phyloP scores from a whole-genome alignment of 2,113 vertebrate species.

The Gracilinanus agilis region DNA sequence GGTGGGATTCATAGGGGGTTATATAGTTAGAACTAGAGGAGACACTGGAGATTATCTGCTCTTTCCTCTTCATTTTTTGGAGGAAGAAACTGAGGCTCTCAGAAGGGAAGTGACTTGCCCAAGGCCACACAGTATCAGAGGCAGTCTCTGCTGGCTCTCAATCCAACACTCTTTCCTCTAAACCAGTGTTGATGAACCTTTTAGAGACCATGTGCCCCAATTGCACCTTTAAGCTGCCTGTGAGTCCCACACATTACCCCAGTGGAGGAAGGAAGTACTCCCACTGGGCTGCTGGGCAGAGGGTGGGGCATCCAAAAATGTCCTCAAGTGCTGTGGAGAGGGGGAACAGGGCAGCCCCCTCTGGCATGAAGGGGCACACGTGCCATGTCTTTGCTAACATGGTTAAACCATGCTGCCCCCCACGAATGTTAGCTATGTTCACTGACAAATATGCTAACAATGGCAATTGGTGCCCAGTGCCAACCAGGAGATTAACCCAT shows the following conservation, averaged over 20 bases:
- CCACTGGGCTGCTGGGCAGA: no score
- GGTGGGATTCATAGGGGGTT: not conserved
- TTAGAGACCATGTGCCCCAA: no score
- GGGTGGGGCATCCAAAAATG: no score
- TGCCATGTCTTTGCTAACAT: no score
- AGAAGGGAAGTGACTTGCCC: not conserved
- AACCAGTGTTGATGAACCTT: not conserved
- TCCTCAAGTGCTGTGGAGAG: no score
- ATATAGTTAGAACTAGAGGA: not conserved
- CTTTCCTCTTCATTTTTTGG: not conserved
- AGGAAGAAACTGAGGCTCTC: not conserved
- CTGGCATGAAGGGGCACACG: no score
- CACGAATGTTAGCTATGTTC: not conserved
- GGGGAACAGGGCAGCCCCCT: no score
- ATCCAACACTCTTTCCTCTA: not conserved
- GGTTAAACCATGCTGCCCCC: not conserved
- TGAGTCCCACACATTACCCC: no score
- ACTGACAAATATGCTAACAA: not conserved
- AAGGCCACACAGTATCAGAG: not conserved
- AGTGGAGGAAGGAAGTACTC: no score
- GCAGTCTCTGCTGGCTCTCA: not conserved
- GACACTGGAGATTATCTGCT: not conserved
- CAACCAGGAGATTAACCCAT: not conserved
- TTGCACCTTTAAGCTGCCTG: no score
- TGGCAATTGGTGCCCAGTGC: not conserved